Evolutionary conservation across 1,140 invertebrate species (phyloP).

Genomic region (Zaprionus africanus): DNA sequence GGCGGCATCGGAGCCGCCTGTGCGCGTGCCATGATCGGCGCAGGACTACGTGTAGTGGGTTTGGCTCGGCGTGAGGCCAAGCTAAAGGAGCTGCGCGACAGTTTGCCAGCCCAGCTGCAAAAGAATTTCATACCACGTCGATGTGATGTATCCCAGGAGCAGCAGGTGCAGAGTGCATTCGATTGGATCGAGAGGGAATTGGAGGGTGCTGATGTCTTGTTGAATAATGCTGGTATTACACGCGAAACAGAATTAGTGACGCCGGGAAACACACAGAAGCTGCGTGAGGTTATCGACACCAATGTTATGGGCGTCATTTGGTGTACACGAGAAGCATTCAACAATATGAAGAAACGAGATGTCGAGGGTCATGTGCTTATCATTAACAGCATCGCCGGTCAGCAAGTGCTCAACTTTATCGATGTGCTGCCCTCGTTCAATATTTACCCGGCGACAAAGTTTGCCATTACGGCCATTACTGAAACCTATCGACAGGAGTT

Average conservation of each 20-base stretch:
- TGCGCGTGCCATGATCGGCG: constrained; percentile 84
- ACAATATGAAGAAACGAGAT: constrained; percentile 87
- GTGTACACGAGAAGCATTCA: constrained; percentile 88
- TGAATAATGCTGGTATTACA: constrained; percentile 91
- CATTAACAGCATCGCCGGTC: constrained; percentile 81
- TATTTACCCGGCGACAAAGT: constrained; percentile 87
- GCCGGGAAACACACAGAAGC: constrained; percentile 84
- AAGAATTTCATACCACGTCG: constrained; percentile 85
- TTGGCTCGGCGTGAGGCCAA: constrained; percentile 87
- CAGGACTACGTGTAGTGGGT: constrained; percentile 88
- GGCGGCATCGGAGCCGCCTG: constrained; percentile 86
- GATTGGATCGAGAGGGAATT: constrained; percentile 87
- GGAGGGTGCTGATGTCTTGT: constrained; percentile 88
- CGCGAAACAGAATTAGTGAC: constrained; percentile 85
- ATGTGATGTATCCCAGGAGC: constrained; percentile 88
- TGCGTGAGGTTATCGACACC: constrained; percentile 86
- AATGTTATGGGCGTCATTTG: constrained; percentile 89
- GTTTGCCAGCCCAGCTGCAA: constrained; percentile 57
- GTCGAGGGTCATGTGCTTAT: constrained; percentile 88
- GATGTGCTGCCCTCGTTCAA: constrained; percentile 83
- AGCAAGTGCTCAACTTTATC: constrained; percentile 80
- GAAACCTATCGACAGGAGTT: constrained; percentile 87
- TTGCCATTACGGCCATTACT: constrained; percentile 87
- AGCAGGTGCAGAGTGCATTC: constrained; percentile 89
- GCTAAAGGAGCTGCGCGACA: constrained; percentile 85